phyloP scores from a whole-genome alignment of 2,888 invertebrate species.

The Phaonia tiefii region DNA sequence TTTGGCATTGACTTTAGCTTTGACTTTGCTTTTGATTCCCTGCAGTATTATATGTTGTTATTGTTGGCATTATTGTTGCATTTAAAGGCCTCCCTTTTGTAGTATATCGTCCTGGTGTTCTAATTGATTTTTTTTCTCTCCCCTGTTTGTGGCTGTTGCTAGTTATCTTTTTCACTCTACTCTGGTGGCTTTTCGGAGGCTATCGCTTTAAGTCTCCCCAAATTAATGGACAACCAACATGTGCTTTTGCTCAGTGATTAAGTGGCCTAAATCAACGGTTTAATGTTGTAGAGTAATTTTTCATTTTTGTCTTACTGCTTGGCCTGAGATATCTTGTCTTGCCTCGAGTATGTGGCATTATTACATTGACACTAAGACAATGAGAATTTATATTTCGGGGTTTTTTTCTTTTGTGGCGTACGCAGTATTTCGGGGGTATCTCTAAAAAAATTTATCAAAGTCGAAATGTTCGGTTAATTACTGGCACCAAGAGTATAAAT shows the following conservation, averaged over 20 bases:
- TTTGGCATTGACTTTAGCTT: slow-evolving; percentile 1
- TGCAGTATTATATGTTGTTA: slow-evolving; percentile 60
- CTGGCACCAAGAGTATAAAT: not conserved
- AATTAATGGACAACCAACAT: slow-evolving; percentile 64
- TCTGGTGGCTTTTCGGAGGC: not conserved
- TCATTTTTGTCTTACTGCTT: slow-evolving; percentile 38
- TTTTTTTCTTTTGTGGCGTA: slow-evolving; percentile 3
- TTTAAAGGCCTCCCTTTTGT: slow-evolving; percentile 68
- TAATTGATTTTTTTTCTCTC: slow-evolving; percentile 68
- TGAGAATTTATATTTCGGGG: not conserved
- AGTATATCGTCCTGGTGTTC: slow-evolving; percentile 67
- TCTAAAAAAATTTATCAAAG: not conserved
- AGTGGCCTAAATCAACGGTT: slow-evolving; percentile 68
- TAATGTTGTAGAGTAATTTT: slow-evolving; percentile 64
- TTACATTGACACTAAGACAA: slow-evolving; percentile 26
- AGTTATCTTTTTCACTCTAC: no score
- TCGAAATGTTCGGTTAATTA: slow-evolving; percentile 7
- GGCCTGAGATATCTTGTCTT: not conserved
- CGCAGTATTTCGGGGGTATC: no score
- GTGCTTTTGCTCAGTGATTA: slow-evolving; percentile 63
- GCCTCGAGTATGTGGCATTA: not conserved
- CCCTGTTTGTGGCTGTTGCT: not conserved
- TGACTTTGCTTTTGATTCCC: slow-evolving; percentile 43
- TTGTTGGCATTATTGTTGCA: slow-evolving; percentile 51
- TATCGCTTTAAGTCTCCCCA: slow-evolving; percentile 44